Evolutionary conservation across 1,140 invertebrate genomes (phyloP).

Genomic region (Drosophila kurseongensis): DNA sequence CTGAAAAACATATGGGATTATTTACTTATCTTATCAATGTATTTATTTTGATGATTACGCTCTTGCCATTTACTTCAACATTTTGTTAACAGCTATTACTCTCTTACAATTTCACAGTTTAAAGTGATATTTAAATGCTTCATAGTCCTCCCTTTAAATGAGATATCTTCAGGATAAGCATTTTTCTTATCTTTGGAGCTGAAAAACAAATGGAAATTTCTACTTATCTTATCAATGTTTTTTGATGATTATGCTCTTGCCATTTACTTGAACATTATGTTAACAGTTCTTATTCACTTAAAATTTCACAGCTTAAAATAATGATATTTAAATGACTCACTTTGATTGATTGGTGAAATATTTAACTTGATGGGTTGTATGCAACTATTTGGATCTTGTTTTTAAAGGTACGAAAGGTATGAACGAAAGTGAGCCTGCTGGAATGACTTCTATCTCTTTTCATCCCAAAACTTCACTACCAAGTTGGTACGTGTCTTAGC

Average conservation of each 20-base stretch:
- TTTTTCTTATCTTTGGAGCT: not conserved
- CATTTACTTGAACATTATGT: not conserved
- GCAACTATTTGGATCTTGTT: too few species aligned
- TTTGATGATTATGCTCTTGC: not conserved
- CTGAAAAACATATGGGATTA: not conserved
- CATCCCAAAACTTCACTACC: slow-evolving; percentile 32
- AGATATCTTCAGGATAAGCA: not conserved
- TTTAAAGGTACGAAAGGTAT: too few species aligned
- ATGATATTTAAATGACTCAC: too few species aligned
- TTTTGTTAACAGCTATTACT: not conserved
- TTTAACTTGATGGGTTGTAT: too few species aligned
- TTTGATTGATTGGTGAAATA: too few species aligned
- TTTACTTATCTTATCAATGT: not conserved
- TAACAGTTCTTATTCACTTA: too few species aligned
- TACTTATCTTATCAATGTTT: not conserved
- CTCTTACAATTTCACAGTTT: too few species aligned
- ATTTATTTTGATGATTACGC: not conserved
- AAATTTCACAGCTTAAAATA: too few species aligned
- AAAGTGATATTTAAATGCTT: too few species aligned
- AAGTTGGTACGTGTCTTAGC: slow-evolving; percentile 16
- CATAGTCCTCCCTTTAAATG: too few species aligned
- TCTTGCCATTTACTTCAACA: not conserved
- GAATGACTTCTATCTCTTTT: slow-evolving; percentile 42
- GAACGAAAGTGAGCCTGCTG: not conserved
- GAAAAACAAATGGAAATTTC: not conserved